Evolutionary conservation across 2,113 vertebrate species (phyloP).

Genomic region (Apaloderma vittatum): DNA sequence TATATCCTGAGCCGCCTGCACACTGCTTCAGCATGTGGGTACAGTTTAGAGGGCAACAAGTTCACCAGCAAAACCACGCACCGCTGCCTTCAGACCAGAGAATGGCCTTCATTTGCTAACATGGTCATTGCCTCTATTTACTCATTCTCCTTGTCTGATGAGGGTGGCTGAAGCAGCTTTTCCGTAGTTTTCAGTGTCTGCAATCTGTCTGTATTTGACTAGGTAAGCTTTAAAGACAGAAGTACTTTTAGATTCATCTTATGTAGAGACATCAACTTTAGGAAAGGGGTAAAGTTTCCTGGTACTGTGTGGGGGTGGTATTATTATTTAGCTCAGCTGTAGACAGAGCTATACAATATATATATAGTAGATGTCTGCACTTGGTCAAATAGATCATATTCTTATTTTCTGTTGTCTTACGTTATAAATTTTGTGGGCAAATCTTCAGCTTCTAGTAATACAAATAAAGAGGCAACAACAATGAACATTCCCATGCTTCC

Average conservation of each 20-base stretch:
- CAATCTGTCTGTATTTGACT: not conserved
- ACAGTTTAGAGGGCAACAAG: rapidly evolving
- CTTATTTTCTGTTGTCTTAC: not conserved
- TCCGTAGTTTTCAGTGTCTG: rapidly evolving
- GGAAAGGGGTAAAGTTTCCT: not conserved
- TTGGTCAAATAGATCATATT: not conserved
- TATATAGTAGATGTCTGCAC: not conserved
- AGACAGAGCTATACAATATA: not conserved
- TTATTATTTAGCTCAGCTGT: not conserved
- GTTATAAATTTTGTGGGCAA: not conserved
- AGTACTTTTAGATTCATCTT: not conserved
- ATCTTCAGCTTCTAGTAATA: not conserved
- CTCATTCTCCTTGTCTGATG: not conserved
- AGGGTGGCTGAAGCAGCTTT: not conserved
- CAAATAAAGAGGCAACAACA: not conserved
- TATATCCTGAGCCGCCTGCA: not conserved
- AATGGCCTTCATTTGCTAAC: not conserved
- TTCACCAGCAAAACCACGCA: not conserved
- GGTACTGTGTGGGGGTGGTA: not conserved
- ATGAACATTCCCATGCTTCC: not conserved
- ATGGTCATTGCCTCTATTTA: not conserved
- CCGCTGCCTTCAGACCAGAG: not conserved
- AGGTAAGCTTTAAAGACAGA: not conserved
- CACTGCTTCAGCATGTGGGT: not conserved
- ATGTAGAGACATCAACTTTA: not conserved